phyloP scores from a whole-genome alignment of 2,113 vertebrate species.

The Apus apus region DNA sequence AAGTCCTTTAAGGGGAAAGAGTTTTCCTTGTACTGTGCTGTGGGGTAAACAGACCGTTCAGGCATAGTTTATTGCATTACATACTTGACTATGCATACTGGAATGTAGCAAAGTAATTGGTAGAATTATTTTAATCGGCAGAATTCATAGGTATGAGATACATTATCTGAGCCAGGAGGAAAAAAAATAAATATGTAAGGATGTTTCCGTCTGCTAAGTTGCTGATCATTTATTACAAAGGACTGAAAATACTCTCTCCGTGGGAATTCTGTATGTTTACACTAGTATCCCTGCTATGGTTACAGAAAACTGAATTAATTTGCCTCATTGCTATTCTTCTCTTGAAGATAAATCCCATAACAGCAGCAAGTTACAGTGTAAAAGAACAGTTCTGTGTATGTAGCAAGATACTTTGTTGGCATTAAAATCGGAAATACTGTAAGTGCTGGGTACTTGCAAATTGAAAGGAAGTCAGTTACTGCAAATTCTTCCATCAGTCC shows the following conservation, averaged over 20 bases:
- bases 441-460: not conserved
- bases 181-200: not conserved
- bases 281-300: not conserved
- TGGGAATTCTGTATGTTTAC: conserved; percentile 15
- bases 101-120: conserved; percentile 73
- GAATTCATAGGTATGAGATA: conserved; percentile 60
- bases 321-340: conserved; percentile 20
- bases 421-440: not conserved
- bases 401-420: not conserved
- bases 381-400: not conserved
- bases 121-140: conserved; percentile 72
- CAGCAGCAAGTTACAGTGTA: not conserved
- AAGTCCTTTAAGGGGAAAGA: conserved; percentile 76
- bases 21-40: conserved; percentile 78
- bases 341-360: not conserved
- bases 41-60: conserved; percentile 79
- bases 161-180: conserved; percentile 5
- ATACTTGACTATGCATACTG: conserved; percentile 72
- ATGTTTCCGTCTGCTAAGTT: conserved; percentile 17
- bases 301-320: conserved; percentile 48
- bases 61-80: conserved; percentile 79
- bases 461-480: not conserved
- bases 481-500: not conserved
- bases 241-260: conserved; percentile 3
- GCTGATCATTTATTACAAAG: conserved; percentile 33